Evolutionary conservation across 2,888 invertebrate species (phyloP), one percentile per base, ranked within the genome.

Genomic region (Diaperis boleti): DNA sequence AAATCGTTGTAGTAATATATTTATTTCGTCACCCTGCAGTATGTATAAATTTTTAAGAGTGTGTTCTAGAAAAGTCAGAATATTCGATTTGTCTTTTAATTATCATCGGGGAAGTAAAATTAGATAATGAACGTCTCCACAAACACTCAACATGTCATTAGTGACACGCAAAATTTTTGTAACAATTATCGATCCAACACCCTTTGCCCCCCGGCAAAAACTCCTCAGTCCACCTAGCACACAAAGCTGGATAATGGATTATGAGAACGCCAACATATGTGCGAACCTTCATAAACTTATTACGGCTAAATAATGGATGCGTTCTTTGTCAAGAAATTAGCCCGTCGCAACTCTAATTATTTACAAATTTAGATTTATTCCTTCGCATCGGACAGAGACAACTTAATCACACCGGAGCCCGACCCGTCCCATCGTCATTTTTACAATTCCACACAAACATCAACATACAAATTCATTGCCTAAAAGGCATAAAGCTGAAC

Each of bases 241-340:
- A 45, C 33, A 54, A 20, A 35, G 37, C 37, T 29, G 11, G 69
- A 66, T 70, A 73, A 72, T 72, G 70, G 73, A 73, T 73, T 73
- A 73, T 73, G 74, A 70, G 72, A 74, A 72, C 66, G 50, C 20
- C 57, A 64, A 62, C 73, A 75, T 69, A 72, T 74, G 74, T 73
- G 74, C 70, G 63, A 68, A 71, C 65, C 66, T 65, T 56, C 56
- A 62, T 62, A 62, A 62, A 62, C 56, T 59, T 62, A 59, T 62
- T 62, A 62, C 62, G 44, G 50, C 42, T 56, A 62, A 62, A 56
- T 62, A 62, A 62, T 62, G 62, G 56, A 62, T 62, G 49, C 52
- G 59, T 64, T 68, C 65, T 68, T 68, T 68, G 67, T 67, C 67
- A 64, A 65, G 66, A 65, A 66, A 64, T 64, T 66, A 63, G 39